phyloP scores from a whole-genome alignment of 2,888 invertebrate species.

The Habroteleia sp. region DNA sequence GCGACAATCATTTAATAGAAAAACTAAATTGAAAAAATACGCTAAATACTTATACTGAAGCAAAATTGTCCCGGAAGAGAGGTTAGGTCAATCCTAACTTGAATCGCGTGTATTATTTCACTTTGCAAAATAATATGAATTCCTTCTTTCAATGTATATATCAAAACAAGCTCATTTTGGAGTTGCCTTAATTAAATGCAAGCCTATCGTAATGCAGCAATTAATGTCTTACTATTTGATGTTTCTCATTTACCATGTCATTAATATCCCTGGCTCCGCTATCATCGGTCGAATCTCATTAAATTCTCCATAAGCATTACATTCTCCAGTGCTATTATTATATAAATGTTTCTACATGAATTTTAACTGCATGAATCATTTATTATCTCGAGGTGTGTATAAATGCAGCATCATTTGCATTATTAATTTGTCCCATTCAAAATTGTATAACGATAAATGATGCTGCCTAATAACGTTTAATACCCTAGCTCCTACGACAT shows the following conservation, averaged over 20 bases:
- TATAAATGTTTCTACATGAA: slow-evolving; percentile 31
- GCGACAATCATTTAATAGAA: too few relatives aligned
- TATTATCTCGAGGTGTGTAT: slow-evolving; percentile 16
- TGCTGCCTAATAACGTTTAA: slow-evolving; percentile 9
- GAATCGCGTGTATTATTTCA: too few relatives aligned
- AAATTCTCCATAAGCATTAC: slow-evolving; percentile 31
- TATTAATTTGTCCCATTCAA: slow-evolving; percentile 22
- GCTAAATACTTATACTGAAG: too few relatives aligned
- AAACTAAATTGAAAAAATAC: too few relatives aligned
- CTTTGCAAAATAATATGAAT: too few relatives aligned
- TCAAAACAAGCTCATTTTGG: too few relatives aligned
- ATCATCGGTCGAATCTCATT: slow-evolving; percentile 25
- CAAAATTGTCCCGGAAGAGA: too few relatives aligned
- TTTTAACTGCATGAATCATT: slow-evolving; percentile 23
- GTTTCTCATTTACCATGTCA: slow-evolving; percentile 10
- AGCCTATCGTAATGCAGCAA: background rate
- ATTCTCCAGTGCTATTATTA: too few relatives aligned
- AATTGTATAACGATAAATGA: slow-evolving; percentile 15
- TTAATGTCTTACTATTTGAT: slow-evolving; percentile 10
- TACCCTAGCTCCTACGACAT: background rate
- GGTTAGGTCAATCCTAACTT: too few relatives aligned
- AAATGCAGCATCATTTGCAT: slow-evolving; percentile 19
- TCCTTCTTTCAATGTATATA: too few relatives aligned
- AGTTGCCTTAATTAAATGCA: slow-evolving; percentile 2
- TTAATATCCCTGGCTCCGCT: slow-evolving; percentile 18